Evolutionary conservation across 1,140 invertebrate genomes (phyloP).

Genomic region (Grapholita molesta): DNA sequence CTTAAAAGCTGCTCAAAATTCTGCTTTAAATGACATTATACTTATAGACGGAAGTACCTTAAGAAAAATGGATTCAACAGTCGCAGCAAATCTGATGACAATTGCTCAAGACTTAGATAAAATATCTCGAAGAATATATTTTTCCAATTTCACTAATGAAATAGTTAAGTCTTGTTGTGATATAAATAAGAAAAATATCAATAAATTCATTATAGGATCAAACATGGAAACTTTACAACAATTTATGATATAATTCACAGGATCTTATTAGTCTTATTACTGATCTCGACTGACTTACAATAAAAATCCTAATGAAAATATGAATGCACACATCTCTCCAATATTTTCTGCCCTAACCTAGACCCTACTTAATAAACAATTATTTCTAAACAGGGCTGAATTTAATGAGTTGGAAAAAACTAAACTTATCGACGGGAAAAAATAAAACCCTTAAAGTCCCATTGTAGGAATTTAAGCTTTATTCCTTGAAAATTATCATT

Average conservation of each 20-base stretch:
- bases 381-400: no score
- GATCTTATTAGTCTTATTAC: no score
- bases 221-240: conserved; percentile 22
- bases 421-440: no score
- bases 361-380: no score
- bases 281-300: no score
- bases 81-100: conserved; percentile 55
- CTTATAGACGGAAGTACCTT: conserved; percentile 54
- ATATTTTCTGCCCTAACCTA: no score
- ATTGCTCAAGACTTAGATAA: conserved; percentile 56
- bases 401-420: no score
- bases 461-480: no score
- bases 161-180: conserved; percentile 50
- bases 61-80: conserved; percentile 59
- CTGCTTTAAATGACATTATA: conserved; percentile 29
- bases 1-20: conserved; percentile 34
- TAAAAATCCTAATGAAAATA: no score
- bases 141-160: conserved; percentile 51
- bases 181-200: conserved; percentile 38
- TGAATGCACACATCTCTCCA: no score
- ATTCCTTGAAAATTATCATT: no score
- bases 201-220: conserved; percentile 42
- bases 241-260: not conserved
- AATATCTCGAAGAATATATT: conserved; percentile 37
- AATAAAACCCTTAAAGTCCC: no score